phyloP scores from a whole-genome alignment of 2,113 vertebrate species.

The Leucoraja erinaceus region DNA sequence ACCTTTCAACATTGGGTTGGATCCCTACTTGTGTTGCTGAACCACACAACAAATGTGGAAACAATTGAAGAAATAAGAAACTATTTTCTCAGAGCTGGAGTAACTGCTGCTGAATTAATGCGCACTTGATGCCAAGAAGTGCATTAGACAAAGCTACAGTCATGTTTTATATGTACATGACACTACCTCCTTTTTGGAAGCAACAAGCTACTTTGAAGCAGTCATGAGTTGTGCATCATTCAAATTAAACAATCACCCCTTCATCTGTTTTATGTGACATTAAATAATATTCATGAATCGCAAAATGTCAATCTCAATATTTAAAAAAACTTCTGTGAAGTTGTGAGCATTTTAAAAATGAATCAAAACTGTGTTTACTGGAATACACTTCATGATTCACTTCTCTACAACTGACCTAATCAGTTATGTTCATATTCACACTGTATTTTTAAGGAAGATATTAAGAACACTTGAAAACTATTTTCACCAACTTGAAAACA shows the following conservation, averaged over 20 bases:
- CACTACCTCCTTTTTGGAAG: not conserved
- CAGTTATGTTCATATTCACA: not conserved
- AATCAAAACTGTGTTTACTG: slow-evolving; percentile 2
- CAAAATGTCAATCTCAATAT: not conserved
- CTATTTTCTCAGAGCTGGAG: not conserved
- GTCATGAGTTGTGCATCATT: not conserved
- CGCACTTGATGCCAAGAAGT: not conserved
- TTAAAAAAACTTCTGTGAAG: not conserved
- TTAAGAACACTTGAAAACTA: not conserved
- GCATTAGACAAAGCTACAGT: not conserved
- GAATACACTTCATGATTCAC: not conserved
- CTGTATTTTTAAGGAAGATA: not conserved
- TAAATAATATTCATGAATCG: slow-evolving; percentile 20
- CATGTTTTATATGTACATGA: not conserved
- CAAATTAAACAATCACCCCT: not conserved
- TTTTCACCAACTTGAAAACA: not conserved
- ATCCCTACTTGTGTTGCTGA: too few relatives aligned
- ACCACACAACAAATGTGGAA: too few relatives aligned
- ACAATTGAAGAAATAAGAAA: too few relatives aligned
- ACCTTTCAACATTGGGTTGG: too few relatives aligned
- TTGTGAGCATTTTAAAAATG: slow-evolving; percentile 10
- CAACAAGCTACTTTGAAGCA: not conserved
- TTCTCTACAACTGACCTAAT: not conserved
- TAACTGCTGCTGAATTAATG: not conserved
- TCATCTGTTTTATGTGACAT: not conserved